Conservation (phyloP, 2,797 vertebrate species). For the Pterois miles region DNA sequence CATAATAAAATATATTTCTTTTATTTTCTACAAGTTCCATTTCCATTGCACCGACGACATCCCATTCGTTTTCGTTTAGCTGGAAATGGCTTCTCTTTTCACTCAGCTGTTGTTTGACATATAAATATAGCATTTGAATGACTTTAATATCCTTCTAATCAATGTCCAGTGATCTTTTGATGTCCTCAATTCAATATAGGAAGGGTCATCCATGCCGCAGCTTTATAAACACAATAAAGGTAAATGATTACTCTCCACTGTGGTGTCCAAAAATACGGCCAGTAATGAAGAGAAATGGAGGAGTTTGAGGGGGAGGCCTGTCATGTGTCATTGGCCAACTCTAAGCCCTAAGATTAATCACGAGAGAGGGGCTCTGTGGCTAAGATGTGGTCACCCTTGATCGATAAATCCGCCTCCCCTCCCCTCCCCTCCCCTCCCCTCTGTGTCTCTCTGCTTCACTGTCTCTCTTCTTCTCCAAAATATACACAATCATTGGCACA, state of each 20-base stretch:
- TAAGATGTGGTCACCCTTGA: conserved; percentile 84
- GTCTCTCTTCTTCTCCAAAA: conserved; percentile 51
- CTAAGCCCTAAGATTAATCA: conserved; percentile 85
- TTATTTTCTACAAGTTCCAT: conserved; percentile 48
- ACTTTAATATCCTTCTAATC: conserved; percentile 99
- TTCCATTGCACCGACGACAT: conserved; percentile 53
- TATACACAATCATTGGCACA: conserved; percentile 46
- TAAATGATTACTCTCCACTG: conserved; percentile 86
- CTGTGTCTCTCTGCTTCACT: conserved; percentile 48
- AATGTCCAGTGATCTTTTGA: conserved; percentile 99
- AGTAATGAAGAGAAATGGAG: conserved; percentile 89
- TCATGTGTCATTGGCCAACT: conserved; percentile 87
- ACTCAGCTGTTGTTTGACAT: conserved; percentile 94
- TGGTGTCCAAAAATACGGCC: conserved; percentile 84
- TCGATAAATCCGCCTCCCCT: conserved; percentile 80
- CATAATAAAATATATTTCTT: conserved; percentile 51
- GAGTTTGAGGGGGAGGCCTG: conserved; percentile 82
- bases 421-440: conserved; percentile 53
- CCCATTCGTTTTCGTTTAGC: conserved; percentile 71
- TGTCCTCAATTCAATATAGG: conserved; percentile 94
- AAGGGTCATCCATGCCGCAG: conserved; percentile 88
- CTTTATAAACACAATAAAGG: conserved; percentile 94
- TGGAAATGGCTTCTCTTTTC: conserved; percentile 85
- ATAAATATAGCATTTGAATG: conserved; percentile 95
- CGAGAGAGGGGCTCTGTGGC: conserved; percentile 81